Evolutionary conservation across 2,113 vertebrate genomes (phyloP).

Genomic region (Oenanthe melanoleuca): DNA sequence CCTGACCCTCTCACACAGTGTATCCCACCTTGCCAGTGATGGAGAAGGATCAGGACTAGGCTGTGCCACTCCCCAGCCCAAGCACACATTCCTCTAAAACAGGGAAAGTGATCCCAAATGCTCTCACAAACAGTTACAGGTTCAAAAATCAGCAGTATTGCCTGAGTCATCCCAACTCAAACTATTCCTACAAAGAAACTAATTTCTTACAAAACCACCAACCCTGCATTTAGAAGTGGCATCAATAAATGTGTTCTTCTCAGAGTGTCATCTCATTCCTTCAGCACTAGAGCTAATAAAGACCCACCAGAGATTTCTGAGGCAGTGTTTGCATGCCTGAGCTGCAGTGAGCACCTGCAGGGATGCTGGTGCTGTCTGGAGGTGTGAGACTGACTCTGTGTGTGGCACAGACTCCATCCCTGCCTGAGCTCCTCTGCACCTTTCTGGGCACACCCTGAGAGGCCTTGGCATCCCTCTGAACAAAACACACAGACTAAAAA

Average conservation of each 20-base stretch:
- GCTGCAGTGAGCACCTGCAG: accelerated
- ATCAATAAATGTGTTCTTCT: not conserved
- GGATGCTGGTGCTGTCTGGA: accelerated
- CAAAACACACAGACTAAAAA: not conserved
- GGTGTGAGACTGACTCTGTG: not conserved
- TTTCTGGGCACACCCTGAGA: not conserved
- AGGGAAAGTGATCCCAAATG: not conserved
- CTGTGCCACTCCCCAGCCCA: not conserved
- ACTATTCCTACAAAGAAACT: not conserved
- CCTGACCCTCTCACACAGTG: not conserved
- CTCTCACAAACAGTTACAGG: not conserved
- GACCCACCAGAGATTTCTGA: not conserved
- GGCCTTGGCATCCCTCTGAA: not conserved
- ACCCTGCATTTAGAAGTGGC: not conserved
- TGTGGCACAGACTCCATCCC: not conserved
- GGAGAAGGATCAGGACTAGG: not conserved
- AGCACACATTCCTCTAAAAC: not conserved
- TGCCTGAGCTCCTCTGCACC: not conserved
- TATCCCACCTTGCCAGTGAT: not conserved
- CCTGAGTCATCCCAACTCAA: not conserved
- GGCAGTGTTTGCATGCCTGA: not conserved
- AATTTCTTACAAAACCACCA: not conserved
- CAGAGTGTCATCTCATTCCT: not conserved
- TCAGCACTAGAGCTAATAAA: not conserved
- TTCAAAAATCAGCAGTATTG: not conserved